Base-by-base conservation (phyloP, 2,888 invertebrate genomes). In the Bembecia ichneumoniformis region DNA sequence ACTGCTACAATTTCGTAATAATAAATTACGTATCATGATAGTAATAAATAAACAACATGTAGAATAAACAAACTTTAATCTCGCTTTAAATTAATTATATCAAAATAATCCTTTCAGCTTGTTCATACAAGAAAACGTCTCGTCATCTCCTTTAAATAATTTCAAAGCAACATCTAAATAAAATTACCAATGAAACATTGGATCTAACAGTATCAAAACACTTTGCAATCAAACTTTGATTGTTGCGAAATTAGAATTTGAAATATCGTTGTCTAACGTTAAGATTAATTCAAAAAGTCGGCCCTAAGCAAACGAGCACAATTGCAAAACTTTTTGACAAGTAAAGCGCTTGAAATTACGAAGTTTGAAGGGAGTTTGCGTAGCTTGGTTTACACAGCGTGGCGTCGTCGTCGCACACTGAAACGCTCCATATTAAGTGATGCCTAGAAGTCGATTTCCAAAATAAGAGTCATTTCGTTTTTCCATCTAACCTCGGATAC, bases 281-380 rank as follows among this genome's bases (percentile, higher is more conserved):
- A 63, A 71, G 64, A 75, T 74, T 74, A 73, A 76, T 74, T 75
- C 66, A 64, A 67, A 69, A 75, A 73, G 63, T 68, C 62, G 55
- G 63, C 56, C 58, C 63, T 58, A 63, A 68, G 59, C 63, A 64
- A 71, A 66, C 70, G 63, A 60, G 69, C 64, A 68, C 74, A 70
- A 76, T 73, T 70, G 68, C 62, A 40, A 63, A 80, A 78, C 65
- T 77, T 80, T 74, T 71, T 71, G 77, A 77, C 74, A 74, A 75
- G 75, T 68, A 70, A 76, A 76, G 66, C 71, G 64, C 57, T 64
- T 56, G 59, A 70, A 71, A 77, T 75, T 74, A 61, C 58, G 59
- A 68, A 68, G 62, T 69, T 71, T 58, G 52, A 28, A 51, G 57
- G 62, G 58, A 60, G 62, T 63, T 65, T 59, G 58, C 52, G 55